Evolutionary conservation across 2,888 invertebrate genomes (phyloP).

Genomic region (Autographa gamma): DNA sequence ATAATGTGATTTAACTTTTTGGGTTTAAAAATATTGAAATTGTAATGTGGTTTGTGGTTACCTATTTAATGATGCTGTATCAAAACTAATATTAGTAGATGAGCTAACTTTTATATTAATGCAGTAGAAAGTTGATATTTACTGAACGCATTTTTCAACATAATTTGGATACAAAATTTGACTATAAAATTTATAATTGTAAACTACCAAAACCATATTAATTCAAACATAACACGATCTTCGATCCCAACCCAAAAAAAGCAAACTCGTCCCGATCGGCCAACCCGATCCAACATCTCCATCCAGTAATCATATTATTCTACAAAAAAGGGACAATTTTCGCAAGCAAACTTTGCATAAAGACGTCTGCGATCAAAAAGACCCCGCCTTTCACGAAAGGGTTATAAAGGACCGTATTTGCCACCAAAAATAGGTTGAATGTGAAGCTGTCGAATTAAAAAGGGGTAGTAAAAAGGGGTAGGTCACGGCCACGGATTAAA

Average conservation of each 20-base stretch:
- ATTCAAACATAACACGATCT: not conserved
- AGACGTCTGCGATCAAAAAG: slow-evolving; percentile 56
- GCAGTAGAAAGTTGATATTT: too few species aligned
- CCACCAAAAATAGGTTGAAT: slow-evolving; percentile 60
- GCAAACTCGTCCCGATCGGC: slow-evolving; percentile 18
- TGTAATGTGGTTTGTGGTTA: too few species aligned
- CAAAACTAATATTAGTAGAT: too few species aligned
- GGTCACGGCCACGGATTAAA: slow-evolving; percentile 64
- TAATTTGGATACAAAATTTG: too few species aligned
- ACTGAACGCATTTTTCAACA: too few species aligned
- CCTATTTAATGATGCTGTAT: too few species aligned
- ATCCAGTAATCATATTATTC: slow-evolving; percentile 32
- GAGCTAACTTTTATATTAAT: too few species aligned
- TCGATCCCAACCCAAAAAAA: slow-evolving; percentile 3
- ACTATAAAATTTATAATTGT: too few species aligned
- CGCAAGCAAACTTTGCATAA: slow-evolving; percentile 49
- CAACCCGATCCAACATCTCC: slow-evolving; percentile 12
- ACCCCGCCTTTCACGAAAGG: slow-evolving; percentile 57
- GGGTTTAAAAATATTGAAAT: too few species aligned
- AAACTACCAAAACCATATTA: too few species aligned
- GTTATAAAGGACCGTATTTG: slow-evolving; percentile 52
- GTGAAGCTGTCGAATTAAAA: slow-evolving; percentile 66
- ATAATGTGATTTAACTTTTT: not conserved
- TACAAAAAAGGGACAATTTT: slow-evolving; percentile 42
- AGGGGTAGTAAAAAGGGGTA: slow-evolving; percentile 61